Evolutionary conservation across 2,797 vertebrate species (phyloP), one percentile per base, ranked within the genome.

Genomic region (Gallirallus australis): DNA sequence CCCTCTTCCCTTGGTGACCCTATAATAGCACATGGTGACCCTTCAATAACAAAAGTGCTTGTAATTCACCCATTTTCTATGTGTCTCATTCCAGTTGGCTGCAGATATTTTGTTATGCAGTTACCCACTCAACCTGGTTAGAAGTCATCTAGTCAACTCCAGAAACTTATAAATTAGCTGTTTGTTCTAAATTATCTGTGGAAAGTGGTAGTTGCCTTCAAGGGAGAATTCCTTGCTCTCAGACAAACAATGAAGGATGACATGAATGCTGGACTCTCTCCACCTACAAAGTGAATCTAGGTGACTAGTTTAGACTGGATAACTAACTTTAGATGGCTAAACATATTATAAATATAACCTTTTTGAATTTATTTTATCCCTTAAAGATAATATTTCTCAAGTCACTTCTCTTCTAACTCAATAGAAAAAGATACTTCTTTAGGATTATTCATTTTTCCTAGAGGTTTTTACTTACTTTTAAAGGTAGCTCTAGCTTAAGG

Each of bases 11-110:
- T 66, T n/a, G n/a, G n/a, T n/a, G n/a, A n/a, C n/a, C n/a, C n/a
- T n/a, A n/a, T n/a, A 12, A n/a, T 0, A 66, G 18, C 31, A 19
- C 0, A 0, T 2, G 31, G 16, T 84, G 50, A 78, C 23, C 40
- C 9, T 15, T 65, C 31, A 50, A 7, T 30, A 57, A 15, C 31
- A 40, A 8, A 75, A 71, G 11, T 42, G 15, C 9, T n/a, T 59
- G 9, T 56, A 71, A 2, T 47, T 89, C 48, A 33, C 15, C 39
- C n/a, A 18, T n/a, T 20, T 69, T 84, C 54, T 47, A 4, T 3
- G 2, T 64, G 39, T 15, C 45, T 73, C 15, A 8, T 28, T 61
- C 24, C 4, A 30, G 25, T 3, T 65, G 47, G 35, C 40, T 53
- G 66, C 15, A 78, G 69, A 72, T 30, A 7, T 71, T 80, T 19